Base-by-base conservation (phyloP, 64 coral and sea anemone genomes). In the Actinia tenebrosa region DNA sequence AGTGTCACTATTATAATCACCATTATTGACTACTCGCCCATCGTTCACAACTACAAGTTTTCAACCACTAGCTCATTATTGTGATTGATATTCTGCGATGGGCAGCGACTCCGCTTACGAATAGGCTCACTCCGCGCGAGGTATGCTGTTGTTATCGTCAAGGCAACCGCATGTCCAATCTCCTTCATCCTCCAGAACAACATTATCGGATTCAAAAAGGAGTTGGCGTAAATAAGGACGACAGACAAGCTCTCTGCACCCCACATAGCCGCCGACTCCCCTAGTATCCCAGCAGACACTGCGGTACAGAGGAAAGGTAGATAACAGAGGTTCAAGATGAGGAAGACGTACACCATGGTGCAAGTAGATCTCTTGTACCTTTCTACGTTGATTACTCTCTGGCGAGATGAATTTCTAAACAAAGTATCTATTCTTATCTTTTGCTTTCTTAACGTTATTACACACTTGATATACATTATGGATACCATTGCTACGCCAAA, bases 291-390 rank as follows among this genome's bases (percentile, higher is more conserved):
- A 19, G 72, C 81, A 50, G 79, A 58, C 54, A 91, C 86, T 13
- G 78, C 60, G 9, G 47, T 64, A 18, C n/a, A 45, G 3, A 86
- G 18, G 64, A 63, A 87, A 10, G 90, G 90, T 1, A 87, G 23
- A 58, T 91, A 91, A 64, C 84, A 91, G 18, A 91, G 14, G 7
- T n/a, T 80, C 22, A 91, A 91, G 3, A 86, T 45, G 44, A 91
- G 27, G 18, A 87, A 91, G 9, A 91, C 85, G 22, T 86, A 87
- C 23, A 87, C 9, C 85, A 91, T 86, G n/a, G 90, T 91, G 22
- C 22, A 45, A 50, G 82, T 86, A 1, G 90, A 91, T 71, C 64
- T 44, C 53, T 75, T 86, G 85, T 91, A 91, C 26, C 85, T 69
- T 13, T 44, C n/a, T 43, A 45, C 55, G 20, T 90, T 90, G 47